These are phyloP conservation scores for Gastrophysa polygoni DNA, from an alignment of 2,888 invertebrate genomes.

Conservation along the genomic window DNA sequence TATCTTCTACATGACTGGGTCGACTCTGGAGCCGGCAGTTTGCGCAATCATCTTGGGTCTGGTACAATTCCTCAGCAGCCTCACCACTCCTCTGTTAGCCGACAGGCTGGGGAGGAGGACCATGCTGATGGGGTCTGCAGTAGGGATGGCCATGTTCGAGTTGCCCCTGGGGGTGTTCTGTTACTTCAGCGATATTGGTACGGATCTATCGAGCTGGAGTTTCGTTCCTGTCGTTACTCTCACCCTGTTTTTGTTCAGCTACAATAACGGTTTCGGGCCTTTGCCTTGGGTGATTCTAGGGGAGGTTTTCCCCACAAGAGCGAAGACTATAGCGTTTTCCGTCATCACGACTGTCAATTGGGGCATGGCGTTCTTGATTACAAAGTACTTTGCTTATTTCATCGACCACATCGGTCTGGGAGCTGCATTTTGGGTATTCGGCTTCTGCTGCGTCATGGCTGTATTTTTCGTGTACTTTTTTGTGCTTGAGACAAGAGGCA, in stretches of 20 bases:
- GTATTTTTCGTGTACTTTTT: conserved; percentile 35
- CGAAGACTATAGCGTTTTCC: conserved; percentile 64
- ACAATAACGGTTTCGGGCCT: conserved; percentile 74
- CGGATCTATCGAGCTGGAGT: conserved; percentile 55
- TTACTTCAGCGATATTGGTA: conserved; percentile 6
- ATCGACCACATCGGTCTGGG: conserved; percentile 37
- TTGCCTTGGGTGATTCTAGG: conserved; percentile 83
- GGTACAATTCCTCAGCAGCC: conserved; percentile 78
- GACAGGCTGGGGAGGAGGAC: conserved; percentile 77
- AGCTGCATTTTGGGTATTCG: conserved; percentile 41
- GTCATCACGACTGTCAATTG: conserved; percentile 16
- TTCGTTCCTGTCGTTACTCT: conserved; percentile 75
- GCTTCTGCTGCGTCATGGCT: conserved; percentile 32
- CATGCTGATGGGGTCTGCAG: conserved; percentile 73
- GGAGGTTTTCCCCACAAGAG: conserved; percentile 77
- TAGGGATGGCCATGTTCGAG: conserved; percentile 62
- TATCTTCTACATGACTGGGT: conserved; percentile 73
- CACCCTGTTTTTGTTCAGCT: conserved; percentile 73
- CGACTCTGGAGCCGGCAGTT: conserved; percentile 62
- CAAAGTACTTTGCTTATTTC: conserved; percentile 39
- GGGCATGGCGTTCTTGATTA: conserved; percentile 36
- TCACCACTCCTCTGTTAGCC: conserved; percentile 74
- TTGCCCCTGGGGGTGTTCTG: conserved; percentile 61
- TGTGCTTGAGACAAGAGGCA: conserved; percentile 33
- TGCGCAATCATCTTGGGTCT: conserved; percentile 77